phyloP scores from a whole-genome alignment of 2,113 vertebrate genomes.

The Lepus timidus region DNA sequence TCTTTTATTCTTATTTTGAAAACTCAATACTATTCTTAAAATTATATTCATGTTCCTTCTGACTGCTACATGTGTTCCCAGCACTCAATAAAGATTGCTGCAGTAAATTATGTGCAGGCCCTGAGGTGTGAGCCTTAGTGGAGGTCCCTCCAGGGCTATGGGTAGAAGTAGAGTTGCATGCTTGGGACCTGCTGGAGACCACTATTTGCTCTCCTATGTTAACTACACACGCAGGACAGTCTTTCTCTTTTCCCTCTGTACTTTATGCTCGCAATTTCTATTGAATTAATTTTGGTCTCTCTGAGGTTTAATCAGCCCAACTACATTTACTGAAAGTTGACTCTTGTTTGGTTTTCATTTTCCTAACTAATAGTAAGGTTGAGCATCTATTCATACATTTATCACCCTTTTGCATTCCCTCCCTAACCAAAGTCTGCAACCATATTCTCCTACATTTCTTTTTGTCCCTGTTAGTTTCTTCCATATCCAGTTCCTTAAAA shows the following conservation, averaged over 20 bases:
- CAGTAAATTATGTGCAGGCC: not conserved
- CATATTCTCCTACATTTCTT: not conserved
- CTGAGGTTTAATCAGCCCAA: not conserved
- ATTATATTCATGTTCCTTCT: too few species aligned
- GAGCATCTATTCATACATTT: not conserved
- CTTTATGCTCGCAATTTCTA: not conserved
- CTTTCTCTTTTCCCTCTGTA: not conserved
- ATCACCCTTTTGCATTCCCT: not conserved
- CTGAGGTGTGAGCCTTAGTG: fast-evolving
- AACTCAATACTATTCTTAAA: not conserved
- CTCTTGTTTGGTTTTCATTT: not conserved
- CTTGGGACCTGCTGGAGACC: not conserved
- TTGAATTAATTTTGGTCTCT: not conserved
- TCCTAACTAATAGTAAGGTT: not conserved
- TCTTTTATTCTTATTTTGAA: not conserved
- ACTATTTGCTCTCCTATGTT: not conserved
- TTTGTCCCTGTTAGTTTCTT: not conserved
- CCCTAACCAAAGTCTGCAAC: not conserved
- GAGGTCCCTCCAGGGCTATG: not conserved
- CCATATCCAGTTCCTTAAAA: not conserved
- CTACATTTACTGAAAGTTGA: not conserved
- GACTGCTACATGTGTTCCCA: too few species aligned
- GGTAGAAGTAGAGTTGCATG: not conserved
- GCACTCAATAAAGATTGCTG: not conserved
- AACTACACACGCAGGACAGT: too few species aligned